Evolutionary conservation across 2,113 vertebrate genomes (phyloP).

Genomic region (Hassar affinis): DNA sequence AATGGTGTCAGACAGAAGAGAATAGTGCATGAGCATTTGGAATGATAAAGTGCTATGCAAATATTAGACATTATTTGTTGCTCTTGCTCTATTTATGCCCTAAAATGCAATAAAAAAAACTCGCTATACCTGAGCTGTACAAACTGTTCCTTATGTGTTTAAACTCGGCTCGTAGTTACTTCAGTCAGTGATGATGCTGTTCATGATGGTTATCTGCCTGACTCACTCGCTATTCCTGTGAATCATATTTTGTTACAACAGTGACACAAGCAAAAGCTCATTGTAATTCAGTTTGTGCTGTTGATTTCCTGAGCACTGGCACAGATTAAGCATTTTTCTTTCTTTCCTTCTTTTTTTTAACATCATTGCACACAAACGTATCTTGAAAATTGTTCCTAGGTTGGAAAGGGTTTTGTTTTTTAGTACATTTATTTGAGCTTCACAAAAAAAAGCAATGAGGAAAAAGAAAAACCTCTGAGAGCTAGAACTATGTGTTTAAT

Average conservation of each 20-base stretch:
- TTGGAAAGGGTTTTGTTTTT: neutral
- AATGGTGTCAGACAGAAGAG: neutral
- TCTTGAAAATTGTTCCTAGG: neutral
- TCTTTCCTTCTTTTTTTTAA: too few species aligned
- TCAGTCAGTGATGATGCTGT: neutral
- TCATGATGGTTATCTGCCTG: neutral
- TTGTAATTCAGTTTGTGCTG: neutral
- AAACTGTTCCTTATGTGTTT: neutral
- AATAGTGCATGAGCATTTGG: neutral
- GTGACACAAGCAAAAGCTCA: neutral
- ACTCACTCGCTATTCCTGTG: neutral
- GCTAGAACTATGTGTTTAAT: constrained; percentile 2
- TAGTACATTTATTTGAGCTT: neutral
- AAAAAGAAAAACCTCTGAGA: too few species aligned
- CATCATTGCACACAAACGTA: neutral
- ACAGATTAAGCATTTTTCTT: neutral
- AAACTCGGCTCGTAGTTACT: neutral
- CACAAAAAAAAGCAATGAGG: neutral
- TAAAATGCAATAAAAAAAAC: neutral
- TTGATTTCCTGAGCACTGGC: neutral
- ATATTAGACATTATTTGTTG: neutral
- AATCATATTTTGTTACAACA: neutral
- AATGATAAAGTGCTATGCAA: neutral
- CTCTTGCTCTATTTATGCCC: neutral
- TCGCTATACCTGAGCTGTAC: neutral